Conservation (phyloP, 2,113 vertebrate genomes). For the zebrafish (Danio rerio) region GRCz12tu NC_133182.1:12945001-12945500, state of each 20-base stretch:
- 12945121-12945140: background rate
- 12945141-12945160: background rate
- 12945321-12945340: background rate
- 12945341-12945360: background rate
- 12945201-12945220: background rate
- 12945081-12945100: too few relatives aligned
- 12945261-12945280: background rate
- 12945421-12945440: background rate
- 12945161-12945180: background rate
- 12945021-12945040: background rate
- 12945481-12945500: background rate
- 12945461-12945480: background rate
- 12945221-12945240: background rate
- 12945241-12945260: constrained; percentile 1
- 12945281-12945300: background rate
- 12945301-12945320: constrained; percentile 3
- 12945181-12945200: background rate
- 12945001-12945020: background rate
- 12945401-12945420: background rate
- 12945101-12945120: background rate
- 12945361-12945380: background rate
- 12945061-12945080: background rate
- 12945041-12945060: background rate
- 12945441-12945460: constrained; percentile 3
- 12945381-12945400: background rate